A percentile compares a stretch with the other conserved stretches of the same genome.
Conservation (phyloP, 2,797 vertebrate genomes). For the Muscicapa striata region DNA sequence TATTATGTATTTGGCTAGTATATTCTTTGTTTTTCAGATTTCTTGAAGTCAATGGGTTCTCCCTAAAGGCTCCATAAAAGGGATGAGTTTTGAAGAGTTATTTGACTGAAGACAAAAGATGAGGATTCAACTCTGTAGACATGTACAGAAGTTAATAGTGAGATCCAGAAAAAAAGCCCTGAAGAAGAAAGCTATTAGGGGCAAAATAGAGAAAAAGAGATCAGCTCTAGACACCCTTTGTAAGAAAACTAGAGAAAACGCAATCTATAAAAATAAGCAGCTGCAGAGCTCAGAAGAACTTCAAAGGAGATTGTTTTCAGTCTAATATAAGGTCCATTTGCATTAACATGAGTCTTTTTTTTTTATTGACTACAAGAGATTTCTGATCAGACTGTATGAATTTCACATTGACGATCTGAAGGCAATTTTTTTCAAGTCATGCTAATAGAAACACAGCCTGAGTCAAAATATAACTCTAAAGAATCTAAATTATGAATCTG, state of each 20-base stretch:
- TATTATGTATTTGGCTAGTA: background rate
- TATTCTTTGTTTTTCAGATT: constrained; percentile 2
- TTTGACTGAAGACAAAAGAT: constrained; percentile 14
- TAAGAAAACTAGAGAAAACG: background rate
- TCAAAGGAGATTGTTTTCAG: background rate
- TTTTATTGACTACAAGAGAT: background rate
- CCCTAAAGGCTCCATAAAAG: background rate
- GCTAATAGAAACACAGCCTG: background rate
- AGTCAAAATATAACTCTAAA: background rate
- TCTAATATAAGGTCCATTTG: background rate
- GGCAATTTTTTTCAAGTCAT: background rate
- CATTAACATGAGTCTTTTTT: background rate
- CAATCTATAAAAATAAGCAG: background rate
- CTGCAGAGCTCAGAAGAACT: background rate
- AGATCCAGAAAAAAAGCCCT: background rate
- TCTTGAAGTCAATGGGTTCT: background rate
- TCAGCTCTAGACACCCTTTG: background rate
- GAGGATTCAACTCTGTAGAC: background rate
- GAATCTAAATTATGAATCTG: background rate
- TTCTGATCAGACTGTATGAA: background rate
- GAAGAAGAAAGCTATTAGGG: background rate
- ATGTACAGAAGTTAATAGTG: background rate
- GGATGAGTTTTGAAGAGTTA: background rate
- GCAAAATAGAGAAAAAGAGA: background rate
- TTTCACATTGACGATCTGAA: background rate